Conservation (phyloP, 2,888 invertebrate species). For the Choristoneura rosaceana region DNA sequence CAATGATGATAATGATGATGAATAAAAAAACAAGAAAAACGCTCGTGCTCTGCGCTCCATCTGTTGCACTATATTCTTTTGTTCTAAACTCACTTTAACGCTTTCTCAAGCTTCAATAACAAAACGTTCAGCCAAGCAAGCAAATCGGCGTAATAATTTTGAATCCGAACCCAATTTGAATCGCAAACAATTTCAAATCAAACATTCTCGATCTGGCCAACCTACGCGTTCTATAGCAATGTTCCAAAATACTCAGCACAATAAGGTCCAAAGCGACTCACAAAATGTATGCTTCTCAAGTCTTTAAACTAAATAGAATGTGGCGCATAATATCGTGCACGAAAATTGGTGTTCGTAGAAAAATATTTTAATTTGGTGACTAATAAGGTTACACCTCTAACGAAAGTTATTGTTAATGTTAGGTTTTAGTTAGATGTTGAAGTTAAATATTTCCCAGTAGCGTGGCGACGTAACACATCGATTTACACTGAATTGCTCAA, state of each 20-base stretch:
- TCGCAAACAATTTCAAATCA: conserved; percentile 22
- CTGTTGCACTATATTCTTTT: too few relatives aligned
- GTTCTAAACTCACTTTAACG: too few relatives aligned
- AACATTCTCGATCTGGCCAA: conserved; percentile 27
- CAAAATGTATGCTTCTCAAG: not conserved
- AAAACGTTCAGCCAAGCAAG: not conserved
- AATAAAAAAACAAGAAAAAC: too few relatives aligned
- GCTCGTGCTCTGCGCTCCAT: too few relatives aligned
- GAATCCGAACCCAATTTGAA: conserved; percentile 26
- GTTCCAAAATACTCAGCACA: not conserved
- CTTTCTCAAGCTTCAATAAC: not conserved
- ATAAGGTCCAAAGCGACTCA: not conserved
- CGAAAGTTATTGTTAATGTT: not conserved
- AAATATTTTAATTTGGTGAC: conserved; percentile 61
- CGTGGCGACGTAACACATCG: too few relatives aligned
- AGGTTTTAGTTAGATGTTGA: not conserved
- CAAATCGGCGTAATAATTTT: conserved; percentile 23
- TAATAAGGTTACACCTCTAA: conserved; percentile 51
- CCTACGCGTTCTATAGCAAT: conserved; percentile 31
- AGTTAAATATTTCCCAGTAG: too few relatives aligned
- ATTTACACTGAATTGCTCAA: too few relatives aligned
- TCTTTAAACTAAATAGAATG: not conserved
- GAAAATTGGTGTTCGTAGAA: not conserved
- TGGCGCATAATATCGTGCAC: not conserved
- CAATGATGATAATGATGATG: too few relatives aligned